Conservation (phyloP, 1,140 invertebrate species). For the Ylistrum balloti region DNA sequence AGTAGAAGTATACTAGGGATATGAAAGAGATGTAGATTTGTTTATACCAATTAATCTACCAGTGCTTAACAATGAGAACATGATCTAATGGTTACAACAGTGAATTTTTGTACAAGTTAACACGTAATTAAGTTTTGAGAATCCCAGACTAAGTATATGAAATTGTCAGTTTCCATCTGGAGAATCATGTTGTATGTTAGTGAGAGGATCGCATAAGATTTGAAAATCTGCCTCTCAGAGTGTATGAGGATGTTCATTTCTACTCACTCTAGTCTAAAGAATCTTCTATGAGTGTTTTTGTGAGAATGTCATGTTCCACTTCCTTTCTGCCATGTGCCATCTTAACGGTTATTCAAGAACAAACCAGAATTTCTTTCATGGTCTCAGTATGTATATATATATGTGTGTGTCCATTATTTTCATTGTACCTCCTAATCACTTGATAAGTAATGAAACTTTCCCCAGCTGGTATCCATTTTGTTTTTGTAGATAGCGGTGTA, state of each 20-base stretch:
- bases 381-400: background rate
- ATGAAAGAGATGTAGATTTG: too few relatives aligned
- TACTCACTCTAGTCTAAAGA: background rate
- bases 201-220: too few relatives aligned
- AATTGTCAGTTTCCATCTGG: too few relatives aligned
- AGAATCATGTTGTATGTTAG: too few relatives aligned
- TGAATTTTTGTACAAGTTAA: too few relatives aligned
- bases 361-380: background rate
- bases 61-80: too few relatives aligned
- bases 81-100: too few relatives aligned
- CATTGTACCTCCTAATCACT: background rate
- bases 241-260: background rate
- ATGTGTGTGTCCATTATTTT: background rate
- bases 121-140: background rate
- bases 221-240: too few relatives aligned
- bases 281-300: background rate
- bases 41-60: too few relatives aligned
- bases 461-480: background rate
- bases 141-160: background rate
- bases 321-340: background rate
- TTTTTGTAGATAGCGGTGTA: constrained; percentile 12
- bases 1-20: too few relatives aligned
- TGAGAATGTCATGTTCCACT: background rate
- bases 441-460: background rate
- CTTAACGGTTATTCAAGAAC: background rate